Base-by-base conservation (phyloP, 1,140 invertebrate species). In the Lasioglossum albipes region DNA sequence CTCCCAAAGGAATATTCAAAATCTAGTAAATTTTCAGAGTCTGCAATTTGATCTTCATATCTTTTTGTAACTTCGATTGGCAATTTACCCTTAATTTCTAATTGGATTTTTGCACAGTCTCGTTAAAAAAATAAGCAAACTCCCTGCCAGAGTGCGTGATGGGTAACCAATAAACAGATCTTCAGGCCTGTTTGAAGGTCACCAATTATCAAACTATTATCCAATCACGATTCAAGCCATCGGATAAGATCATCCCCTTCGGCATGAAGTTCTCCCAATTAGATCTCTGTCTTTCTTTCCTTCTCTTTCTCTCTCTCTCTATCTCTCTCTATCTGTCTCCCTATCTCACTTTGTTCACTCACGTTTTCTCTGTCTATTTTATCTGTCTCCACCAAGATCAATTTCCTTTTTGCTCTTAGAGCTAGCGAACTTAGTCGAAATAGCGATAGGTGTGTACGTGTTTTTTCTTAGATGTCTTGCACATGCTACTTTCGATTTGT, bases 401-500 rank as follows among this genome's bases (percentile, higher is more conserved):
- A 67, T 68, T 83, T 68, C 82, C 72, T 79, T 84, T 84, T 65
- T 84, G 81, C 81, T 87, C 78, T 81, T 91, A 90, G 88, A 90
- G 86, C 84, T 91, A 91, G 89, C 79, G 80, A 89, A 78, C 22
- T 82, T 92, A 92, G 90, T 91, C 87, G 87, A 88, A 79, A 85
- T 90, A 90, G 89, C 86, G 87, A 64, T 88, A 87, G 85, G 85
- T 91, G 90, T 92, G 81, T 92, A 91, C 90, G 89, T 92, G 85
- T 93, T 90, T 82, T 91, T 90, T 91, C 84, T 91, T 93, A 92
- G 90, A 92, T 92, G 91, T 92, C 87, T 85, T 93, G 92, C 91
- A 93, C 90, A 91, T 89, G 89, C 86, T 92, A 87, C 84, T 89
- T 91, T 89, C 89, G 85, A 90, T 92, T 87, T 88, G 79, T 90